phyloP scores from a whole-genome alignment of 2,113 vertebrate genomes.

The Vidua chalybeata region DNA sequence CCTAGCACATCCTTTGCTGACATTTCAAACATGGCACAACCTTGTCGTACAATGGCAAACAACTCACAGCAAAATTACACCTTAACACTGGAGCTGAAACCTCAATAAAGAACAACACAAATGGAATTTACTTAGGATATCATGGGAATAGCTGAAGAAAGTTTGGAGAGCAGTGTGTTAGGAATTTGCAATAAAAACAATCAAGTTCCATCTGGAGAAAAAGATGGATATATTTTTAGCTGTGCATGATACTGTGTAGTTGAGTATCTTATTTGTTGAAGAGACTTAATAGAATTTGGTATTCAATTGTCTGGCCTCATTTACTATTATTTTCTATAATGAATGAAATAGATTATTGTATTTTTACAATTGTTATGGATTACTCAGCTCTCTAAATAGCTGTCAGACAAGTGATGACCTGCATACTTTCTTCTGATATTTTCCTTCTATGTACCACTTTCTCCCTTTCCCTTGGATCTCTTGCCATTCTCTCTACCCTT shows the following conservation, averaged over 20 bases:
- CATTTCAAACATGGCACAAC: not conserved
- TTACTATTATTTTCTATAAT: not conserved
- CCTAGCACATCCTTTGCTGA: not conserved
- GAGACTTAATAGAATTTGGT: not conserved
- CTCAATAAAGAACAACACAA: not conserved
- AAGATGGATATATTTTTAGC: constrained; percentile 19
- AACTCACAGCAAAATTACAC: not conserved
- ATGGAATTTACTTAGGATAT: constrained; percentile 16
- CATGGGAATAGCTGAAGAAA: constrained; percentile 42
- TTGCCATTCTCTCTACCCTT: not conserved
- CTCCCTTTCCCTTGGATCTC: not conserved
- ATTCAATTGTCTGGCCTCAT: not conserved
- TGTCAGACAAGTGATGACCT: not conserved
- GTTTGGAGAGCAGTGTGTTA: constrained; percentile 19
- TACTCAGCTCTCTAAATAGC: not conserved
- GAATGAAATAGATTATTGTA: not conserved
- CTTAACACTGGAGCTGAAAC: not conserved
- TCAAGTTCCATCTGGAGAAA: constrained; percentile 20
- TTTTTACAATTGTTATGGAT: not conserved
- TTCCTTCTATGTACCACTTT: not conserved
- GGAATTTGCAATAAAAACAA: constrained; percentile 44
- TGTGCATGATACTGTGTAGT: not conserved
- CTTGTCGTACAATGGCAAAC: not conserved
- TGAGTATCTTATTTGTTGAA: not conserved
- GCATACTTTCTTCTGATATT: not conserved